A percentile compares a stretch with the other conserved stretches of the same genome.
Conservation (phyloP, 2,888 invertebrate species). For the Hydrotaea diabolus region DNA sequence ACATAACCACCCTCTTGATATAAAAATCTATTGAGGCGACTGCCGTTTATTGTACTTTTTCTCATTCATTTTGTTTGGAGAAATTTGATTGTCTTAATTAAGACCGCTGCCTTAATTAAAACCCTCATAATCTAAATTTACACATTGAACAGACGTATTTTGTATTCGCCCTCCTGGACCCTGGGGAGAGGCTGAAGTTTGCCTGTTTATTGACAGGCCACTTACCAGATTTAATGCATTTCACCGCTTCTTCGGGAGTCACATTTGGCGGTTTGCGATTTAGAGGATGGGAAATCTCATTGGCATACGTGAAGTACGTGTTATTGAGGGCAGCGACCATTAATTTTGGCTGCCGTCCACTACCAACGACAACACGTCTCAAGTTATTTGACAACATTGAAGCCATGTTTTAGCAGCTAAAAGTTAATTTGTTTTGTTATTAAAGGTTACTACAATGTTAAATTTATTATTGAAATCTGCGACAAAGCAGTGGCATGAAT, state of each 20-base stretch:
- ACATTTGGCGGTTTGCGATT: slow-evolving; percentile 87
- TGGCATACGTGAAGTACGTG: slow-evolving; percentile 88
- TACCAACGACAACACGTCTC: slow-evolving; percentile 62
- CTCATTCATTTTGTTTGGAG: slow-evolving; percentile 32
- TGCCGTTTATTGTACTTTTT: slow-evolving; percentile 21
- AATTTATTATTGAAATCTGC: slow-evolving; percentile 3
- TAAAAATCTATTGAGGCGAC: not conserved
- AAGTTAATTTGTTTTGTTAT: slow-evolving; percentile 26
- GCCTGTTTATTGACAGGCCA: slow-evolving; percentile 16
- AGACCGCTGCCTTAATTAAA: no score
- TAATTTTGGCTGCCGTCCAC: slow-evolving; percentile 53
- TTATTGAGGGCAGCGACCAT: slow-evolving; percentile 70
- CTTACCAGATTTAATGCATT: slow-evolving; percentile 90
- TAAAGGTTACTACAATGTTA: slow-evolving; percentile 12
- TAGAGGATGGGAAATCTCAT: slow-evolving; percentile 90
- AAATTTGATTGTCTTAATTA: slow-evolving; percentile 11
- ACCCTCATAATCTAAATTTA: no score
- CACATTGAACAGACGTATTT: no score
- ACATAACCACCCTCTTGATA: slow-evolving; percentile 41
- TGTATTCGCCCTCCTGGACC: no score
- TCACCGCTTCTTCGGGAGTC: slow-evolving; percentile 89
- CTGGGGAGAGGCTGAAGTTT: no score
- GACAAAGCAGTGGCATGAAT: not conserved
- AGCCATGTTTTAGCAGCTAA: slow-evolving; percentile 62
- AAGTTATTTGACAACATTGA: slow-evolving; percentile 72